A percentile compares a stretch with the other conserved stretches of the same genome.
Conservation (phyloP, 2,113 vertebrate species). For the Eudyptes chrysolophus region DNA sequence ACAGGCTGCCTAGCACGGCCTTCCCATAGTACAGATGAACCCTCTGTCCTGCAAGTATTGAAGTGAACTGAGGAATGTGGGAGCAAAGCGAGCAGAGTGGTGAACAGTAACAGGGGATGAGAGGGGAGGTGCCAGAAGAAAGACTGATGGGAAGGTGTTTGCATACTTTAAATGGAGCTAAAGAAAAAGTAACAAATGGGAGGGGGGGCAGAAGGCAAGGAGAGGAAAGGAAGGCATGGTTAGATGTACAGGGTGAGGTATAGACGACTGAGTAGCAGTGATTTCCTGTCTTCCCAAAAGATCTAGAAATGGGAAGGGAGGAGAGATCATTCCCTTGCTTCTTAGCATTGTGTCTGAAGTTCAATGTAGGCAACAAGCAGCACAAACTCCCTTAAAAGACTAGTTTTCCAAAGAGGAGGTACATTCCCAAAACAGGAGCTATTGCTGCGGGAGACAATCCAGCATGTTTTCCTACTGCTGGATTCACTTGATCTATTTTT, state of each 20-base stretch:
- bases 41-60: neutral
- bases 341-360: neutral
- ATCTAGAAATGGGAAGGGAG: neutral
- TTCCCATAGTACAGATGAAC: neutral
- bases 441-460: neutral
- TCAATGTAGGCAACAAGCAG: neutral
- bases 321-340: neutral
- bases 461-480: neutral
- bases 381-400: neutral
- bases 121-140: neutral
- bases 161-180: neutral
- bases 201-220: neutral
- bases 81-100: neutral
- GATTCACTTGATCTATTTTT: constrained; percentile 26
- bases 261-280: neutral
- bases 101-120: neutral
- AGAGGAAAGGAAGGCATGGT: neutral
- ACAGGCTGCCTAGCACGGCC: neutral
- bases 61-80: neutral
- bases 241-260: neutral
- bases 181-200: neutral
- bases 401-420: neutral
- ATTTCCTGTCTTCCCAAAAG: neutral
- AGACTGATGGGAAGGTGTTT: neutral
- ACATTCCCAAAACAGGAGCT: neutral